Evolutionary conservation across 2,888 invertebrate species (phyloP), one percentile per base, ranked within the genome.

Genomic region (Synanthedon vespiformis): DNA sequence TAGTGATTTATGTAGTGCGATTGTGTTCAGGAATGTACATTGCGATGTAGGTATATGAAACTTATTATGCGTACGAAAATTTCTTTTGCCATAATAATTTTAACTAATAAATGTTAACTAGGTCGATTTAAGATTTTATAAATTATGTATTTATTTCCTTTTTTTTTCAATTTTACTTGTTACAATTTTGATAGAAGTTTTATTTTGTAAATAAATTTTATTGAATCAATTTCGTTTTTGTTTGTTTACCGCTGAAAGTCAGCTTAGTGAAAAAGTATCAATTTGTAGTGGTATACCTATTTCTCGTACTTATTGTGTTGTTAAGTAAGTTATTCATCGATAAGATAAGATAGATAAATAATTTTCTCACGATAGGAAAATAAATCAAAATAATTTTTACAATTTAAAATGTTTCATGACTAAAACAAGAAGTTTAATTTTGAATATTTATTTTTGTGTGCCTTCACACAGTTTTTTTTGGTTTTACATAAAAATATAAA

Each of bases 161-260:
- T 64, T 66, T 65, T 77, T 84, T 84, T 85, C 84, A 85, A 84
- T 34, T 69, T 70, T 73, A 70, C 67, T 73, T 80, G 83, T 85
- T 86, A 73, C 75, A 67, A 81, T 85, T 84, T 68, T 63, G 59
- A 57, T 63, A 57, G 50, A 58, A 67, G 62, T 69, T 68, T 70
- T 65, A 65, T 69, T 63, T 66, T 51, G 16, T 48, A 48, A 48
- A 18, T 44, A 44, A 44, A 48, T 11, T 48, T 48, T 48, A 44
- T 44, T 44, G 13, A 44, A 13, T 44, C 11, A 44, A 44, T 14
- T n/a, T 44, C 44, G 12, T 13, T 14, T 34, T 13, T 44, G 13
- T 44, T 44, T 44, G 13, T 44, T 44, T n/a, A 44, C 2, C 12
- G 13, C 2, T 16, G 16, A 44, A 44, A 44, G n/a, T 44, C n/a